Conservation (phyloP, 2,797 vertebrate genomes). For the Schizothorax lantsangensis region DNA sequence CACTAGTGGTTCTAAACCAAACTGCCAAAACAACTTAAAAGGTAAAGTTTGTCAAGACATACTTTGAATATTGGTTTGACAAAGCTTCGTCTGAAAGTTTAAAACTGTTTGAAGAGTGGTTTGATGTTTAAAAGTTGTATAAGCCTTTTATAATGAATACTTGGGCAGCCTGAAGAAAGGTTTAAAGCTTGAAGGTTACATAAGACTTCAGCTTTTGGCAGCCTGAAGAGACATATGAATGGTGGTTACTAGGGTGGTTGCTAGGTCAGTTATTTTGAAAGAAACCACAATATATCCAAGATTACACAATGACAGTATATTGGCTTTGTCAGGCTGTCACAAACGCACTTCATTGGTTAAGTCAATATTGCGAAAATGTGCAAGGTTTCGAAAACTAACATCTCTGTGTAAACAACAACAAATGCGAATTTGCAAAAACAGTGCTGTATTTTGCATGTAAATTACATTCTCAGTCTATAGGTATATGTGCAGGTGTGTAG, state of each 20-base stretch:
- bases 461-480: not conserved
- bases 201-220: not conserved
- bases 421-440: not conserved
- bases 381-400: not conserved
- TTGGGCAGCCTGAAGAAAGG: not conserved
- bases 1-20: not conserved
- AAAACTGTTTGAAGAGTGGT: constrained; percentile 2
- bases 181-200: constrained; percentile 19
- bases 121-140: constrained; percentile 7
- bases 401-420: not conserved
- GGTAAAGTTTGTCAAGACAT: not conserved
- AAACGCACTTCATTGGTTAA: not conserved
- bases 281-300: not conserved
- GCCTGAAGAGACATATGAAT: not conserved
- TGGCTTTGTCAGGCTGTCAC: not conserved
- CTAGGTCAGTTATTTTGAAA: constrained; percentile 13
- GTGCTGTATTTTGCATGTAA: not conserved
- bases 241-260: constrained; percentile 1
- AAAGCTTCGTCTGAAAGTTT: not conserved
- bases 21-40: constrained; percentile 12
- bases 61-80: constrained; percentile 8
- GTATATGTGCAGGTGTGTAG: not conserved
- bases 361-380: not conserved
- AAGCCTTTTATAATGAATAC: constrained; percentile 6
- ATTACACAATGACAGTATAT: not conserved